phyloP scores from a whole-genome alignment of 2,888 invertebrate species.

The Sinhomidia bicolor region DNA sequence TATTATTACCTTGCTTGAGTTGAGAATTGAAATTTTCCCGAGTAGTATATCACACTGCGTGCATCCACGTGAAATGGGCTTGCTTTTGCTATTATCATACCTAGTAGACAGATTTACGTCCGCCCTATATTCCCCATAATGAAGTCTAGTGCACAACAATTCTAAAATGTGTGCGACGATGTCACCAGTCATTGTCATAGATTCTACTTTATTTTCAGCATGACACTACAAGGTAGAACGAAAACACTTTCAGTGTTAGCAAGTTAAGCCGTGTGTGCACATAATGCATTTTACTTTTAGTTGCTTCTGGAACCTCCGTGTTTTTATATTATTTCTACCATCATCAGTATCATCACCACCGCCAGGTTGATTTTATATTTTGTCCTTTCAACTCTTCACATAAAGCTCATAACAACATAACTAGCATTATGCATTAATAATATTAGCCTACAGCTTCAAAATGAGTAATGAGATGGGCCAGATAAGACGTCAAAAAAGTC shows the following conservation, averaged over 20 bases:
- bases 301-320: neutral
- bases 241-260: neutral
- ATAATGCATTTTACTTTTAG: neutral
- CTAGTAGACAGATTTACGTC: neutral
- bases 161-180: neutral
- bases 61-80: neutral
- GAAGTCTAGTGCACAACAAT: neutral
- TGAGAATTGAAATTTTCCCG: neutral
- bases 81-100: neutral
- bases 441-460: neutral
- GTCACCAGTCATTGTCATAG: neutral
- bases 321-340: neutral
- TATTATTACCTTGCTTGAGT: neutral
- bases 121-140: neutral
- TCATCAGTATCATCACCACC: neutral
- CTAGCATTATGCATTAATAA: too few species aligned
- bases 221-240: neutral
- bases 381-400: neutral
- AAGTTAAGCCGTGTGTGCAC: neutral
- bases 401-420: neutral
- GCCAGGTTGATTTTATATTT: neutral
- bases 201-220: neutral
- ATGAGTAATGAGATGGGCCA: neutral
- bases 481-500: constrained; percentile 3
- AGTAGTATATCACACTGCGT: neutral